phyloP scores from a whole-genome alignment of 2,888 invertebrate species.

The Tricholauxania praeusta region DNA sequence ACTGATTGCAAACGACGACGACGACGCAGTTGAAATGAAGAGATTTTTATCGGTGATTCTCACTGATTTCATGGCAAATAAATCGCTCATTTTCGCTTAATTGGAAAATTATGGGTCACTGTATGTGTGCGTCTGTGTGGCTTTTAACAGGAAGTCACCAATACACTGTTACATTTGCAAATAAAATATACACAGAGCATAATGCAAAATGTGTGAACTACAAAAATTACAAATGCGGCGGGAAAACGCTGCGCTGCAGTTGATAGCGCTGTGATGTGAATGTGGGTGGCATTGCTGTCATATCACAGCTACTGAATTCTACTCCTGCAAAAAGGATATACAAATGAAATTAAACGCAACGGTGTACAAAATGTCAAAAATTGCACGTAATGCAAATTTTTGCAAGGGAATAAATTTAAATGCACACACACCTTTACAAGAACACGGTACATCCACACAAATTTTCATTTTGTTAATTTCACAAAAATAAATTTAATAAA shows the following conservation, averaged over 20 bases:
- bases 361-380: constrained; percentile 21
- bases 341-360: constrained; percentile 7
- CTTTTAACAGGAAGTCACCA: not conserved
- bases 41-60: constrained; percentile 69
- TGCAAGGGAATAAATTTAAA: constrained; percentile 28
- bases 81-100: constrained; percentile 69
- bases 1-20: not conserved
- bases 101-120: constrained; percentile 67
- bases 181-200: constrained; percentile 27
- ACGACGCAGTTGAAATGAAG: constrained; percentile 57
- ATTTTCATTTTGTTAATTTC: constrained; percentile 25
- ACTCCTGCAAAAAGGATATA: not conserved
- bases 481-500: not conserved
- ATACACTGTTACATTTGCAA: not conserved
- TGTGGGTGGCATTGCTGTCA: not conserved
- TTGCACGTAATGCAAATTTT: constrained; percentile 34
- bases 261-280: not conserved
- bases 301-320: not conserved
- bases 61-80: constrained; percentile 69
- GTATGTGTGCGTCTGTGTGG: constrained; percentile 3
- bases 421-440: not conserved
- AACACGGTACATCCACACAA: not conserved
- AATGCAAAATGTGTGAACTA: constrained; percentile 49
- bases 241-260: not conserved
- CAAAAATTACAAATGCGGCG: constrained; percentile 42